phyloP scores from a whole-genome alignment of 2,888 invertebrate genomes.

The Siphlonurus alternatus region DNA sequence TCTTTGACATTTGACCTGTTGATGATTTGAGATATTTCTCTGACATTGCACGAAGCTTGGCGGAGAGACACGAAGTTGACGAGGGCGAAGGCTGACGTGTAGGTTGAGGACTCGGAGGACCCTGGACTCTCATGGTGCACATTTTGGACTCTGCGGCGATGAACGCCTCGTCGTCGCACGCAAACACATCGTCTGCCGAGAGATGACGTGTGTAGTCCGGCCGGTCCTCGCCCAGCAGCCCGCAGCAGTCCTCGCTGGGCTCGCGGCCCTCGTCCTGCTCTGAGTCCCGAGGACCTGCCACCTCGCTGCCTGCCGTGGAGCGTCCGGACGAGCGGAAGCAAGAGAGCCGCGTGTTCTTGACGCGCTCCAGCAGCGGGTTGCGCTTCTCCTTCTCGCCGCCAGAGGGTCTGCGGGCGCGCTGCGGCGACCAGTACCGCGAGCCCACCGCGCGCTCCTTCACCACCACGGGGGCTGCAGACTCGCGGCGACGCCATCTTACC shows the following conservation, averaged over 20 bases:
- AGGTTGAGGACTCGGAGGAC: neutral
- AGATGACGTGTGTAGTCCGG: constrained; percentile 1
- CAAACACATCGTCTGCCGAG: neutral
- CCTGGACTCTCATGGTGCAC: neutral
- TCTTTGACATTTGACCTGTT: constrained; percentile 31
- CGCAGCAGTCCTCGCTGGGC: neutral
- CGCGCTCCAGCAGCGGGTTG: constrained; percentile 50
- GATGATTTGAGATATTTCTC: constrained; percentile 53
- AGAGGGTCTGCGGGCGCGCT: constrained; percentile 32
- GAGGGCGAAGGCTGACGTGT: neutral
- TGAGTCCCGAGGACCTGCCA: neutral
- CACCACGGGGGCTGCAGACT: constrained; percentile 39
- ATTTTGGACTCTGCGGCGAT: neutral
- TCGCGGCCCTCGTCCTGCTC: neutral
- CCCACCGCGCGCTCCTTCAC: constrained; percentile 34
- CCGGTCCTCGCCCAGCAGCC: neutral
- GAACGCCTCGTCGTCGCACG: constrained; percentile 2
- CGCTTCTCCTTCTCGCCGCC: constrained; percentile 38
- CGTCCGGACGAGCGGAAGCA: constrained; percentile 34
- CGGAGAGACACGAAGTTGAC: constrained; percentile 44
- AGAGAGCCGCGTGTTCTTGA: constrained; percentile 49
- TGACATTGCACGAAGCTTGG: constrained; percentile 53
- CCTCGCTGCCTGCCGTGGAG: neutral
- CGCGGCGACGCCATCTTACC: constrained; percentile 42
- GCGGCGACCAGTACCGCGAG: constrained; percentile 26